phyloP scores from a whole-genome alignment of 1,140 invertebrate genomes.

The Zaprionus camerounensis region DNA sequence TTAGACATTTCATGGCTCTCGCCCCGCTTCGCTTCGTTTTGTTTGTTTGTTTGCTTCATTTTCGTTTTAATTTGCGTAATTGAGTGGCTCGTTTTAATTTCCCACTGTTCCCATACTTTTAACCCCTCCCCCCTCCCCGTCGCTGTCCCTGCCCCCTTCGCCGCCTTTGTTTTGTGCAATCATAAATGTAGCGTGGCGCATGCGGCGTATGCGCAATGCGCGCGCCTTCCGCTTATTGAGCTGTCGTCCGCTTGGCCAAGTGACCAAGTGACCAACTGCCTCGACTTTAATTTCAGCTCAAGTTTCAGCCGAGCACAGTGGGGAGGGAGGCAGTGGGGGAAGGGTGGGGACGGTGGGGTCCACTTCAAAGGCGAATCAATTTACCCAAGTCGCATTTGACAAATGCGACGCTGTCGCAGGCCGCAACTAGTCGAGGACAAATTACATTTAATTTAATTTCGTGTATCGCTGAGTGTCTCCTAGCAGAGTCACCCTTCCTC shows the following conservation, averaged over 20 bases:
- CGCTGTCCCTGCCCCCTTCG: no score
- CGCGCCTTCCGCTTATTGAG: background rate
- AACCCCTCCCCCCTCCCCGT: background rate
- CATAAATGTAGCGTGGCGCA: conserved; percentile 39
- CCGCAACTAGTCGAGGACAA: conserved; percentile 68
- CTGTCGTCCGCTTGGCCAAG: conserved; percentile 2
- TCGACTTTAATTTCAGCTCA: conserved; percentile 15
- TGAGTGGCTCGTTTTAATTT: conserved; percentile 82
- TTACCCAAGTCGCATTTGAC: conserved; percentile 53
- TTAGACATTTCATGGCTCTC: conserved; percentile 39
- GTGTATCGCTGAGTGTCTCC: conserved; percentile 36
- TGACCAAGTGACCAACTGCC: conserved; percentile 52
- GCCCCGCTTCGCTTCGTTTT: conserved; percentile 20
- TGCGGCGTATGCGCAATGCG: conserved; percentile 48
- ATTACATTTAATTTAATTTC: conserved; percentile 81
- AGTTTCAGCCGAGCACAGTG: conserved; percentile 8
- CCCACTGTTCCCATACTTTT: background rate
- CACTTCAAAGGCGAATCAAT: conserved; percentile 46
- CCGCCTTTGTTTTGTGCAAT: background rate
- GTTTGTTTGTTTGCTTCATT: conserved; percentile 60
- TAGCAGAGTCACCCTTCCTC: background rate
- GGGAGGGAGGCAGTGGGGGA: background rate
- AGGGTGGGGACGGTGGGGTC: background rate
- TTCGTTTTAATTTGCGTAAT: conserved; percentile 81
- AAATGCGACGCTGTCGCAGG: conserved; percentile 47